phyloP scores from a whole-genome alignment of 2,113 vertebrate species.

The Pantherophis guttatus region DNA sequence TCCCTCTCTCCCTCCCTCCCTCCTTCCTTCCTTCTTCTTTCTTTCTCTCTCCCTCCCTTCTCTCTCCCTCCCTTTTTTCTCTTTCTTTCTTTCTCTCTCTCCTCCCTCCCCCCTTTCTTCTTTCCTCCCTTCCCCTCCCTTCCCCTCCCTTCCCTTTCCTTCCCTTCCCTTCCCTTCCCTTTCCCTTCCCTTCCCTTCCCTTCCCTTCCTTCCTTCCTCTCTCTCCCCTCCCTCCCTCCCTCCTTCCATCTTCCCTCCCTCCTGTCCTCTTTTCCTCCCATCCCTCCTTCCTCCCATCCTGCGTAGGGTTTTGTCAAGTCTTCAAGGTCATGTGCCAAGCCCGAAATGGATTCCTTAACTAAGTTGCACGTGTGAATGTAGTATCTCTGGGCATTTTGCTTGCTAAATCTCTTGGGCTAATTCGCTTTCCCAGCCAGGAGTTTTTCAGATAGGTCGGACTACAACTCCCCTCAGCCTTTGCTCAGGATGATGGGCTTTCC shows the following conservation, averaged over 20 bases:
- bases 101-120: too few species aligned
- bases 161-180: too few species aligned
- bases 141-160: too few species aligned
- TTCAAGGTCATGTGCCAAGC: not conserved
- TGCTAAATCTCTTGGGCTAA: not conserved
- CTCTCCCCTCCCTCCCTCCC: too few species aligned
- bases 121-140: too few species aligned
- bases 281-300: not conserved
- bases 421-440: not conserved
- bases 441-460: not conserved
- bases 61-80: fast-evolving
- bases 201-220: too few species aligned
- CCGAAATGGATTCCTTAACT: not conserved
- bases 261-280: fast-evolving
- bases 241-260: fast-evolving
- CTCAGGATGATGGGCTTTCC: not conserved
- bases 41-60: fast-evolving
- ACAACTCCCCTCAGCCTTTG: not conserved
- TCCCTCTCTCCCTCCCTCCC: too few species aligned
- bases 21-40: too few species aligned
- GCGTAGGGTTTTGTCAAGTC: too few species aligned
- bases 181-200: too few species aligned
- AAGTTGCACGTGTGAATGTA: not conserved
- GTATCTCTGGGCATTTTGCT: not conserved
- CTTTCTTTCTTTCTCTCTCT: too few species aligned